These are phyloP conservation scores for Ginglymostoma cirratum DNA, from an alignment of 2,113 vertebrate species.

Conservation along the genomic window DNA sequence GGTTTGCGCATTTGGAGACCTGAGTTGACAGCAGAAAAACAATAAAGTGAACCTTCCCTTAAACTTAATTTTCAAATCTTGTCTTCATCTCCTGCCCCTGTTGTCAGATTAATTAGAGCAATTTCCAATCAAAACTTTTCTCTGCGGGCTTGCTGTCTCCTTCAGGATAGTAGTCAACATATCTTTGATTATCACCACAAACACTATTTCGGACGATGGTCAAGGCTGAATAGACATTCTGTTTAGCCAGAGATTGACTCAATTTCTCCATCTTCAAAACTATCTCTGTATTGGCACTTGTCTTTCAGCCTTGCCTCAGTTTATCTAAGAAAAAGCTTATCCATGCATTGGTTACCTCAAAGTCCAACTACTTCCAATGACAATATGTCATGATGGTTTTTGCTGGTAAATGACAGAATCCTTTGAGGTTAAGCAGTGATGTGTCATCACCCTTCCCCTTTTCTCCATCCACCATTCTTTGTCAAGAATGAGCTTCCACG, in stretches of 20 bases:
- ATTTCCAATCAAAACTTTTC: neutral
- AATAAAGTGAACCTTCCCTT: neutral
- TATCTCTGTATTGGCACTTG: too few species aligned
- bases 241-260: neutral
- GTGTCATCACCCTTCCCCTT: too few species aligned
- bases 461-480: too few species aligned
- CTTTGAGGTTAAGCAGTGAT: too few species aligned
- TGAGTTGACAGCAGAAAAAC: neutral
- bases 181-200: neutral
- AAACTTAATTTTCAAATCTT: neutral
- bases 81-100: neutral
- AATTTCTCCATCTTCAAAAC: neutral
- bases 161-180: neutral
- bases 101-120: neutral
- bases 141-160: neutral
- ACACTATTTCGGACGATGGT: neutral
- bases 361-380: neutral
- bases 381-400: too few species aligned
- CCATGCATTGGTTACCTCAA: neutral
- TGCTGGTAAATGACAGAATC: too few species aligned
- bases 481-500: too few species aligned
- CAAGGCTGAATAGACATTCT: neutral
- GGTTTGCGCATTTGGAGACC: neutral
- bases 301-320: neutral
- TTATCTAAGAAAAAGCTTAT: neutral